phyloP scores from a whole-genome alignment of 2,888 invertebrate species.

The Limenitis camilla region DNA sequence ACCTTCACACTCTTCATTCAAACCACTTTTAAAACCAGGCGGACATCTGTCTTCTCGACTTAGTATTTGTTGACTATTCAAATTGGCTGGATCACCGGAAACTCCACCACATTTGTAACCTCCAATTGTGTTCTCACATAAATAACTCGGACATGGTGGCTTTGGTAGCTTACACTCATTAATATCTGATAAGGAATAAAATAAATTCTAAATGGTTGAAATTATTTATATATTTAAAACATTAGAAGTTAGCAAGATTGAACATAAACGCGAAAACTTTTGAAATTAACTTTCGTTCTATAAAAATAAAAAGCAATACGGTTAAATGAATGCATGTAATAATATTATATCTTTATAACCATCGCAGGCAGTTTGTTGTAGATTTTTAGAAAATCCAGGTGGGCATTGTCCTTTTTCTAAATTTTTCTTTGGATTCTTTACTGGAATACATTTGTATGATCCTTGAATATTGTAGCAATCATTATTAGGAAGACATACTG shows the following conservation, averaged over 20 bases:
- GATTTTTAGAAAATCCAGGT: constrained; percentile 68
- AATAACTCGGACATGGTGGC: constrained; percentile 55
- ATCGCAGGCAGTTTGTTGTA: constrained; percentile 68
- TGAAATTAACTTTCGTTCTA: too few species aligned
- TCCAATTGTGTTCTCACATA: constrained; percentile 67
- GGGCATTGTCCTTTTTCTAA: constrained; percentile 63
- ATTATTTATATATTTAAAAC: neutral
- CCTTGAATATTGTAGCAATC: constrained; percentile 79
- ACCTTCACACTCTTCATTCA: constrained; percentile 68
- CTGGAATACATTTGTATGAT: constrained; percentile 76
- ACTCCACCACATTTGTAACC: constrained; percentile 63
- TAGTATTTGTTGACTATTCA: constrained; percentile 30
- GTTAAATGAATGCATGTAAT: too few species aligned
- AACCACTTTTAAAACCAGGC: constrained; percentile 61
- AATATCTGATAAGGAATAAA: constrained; percentile 75
- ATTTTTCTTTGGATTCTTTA: constrained; percentile 29
- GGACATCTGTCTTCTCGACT: constrained; percentile 64
- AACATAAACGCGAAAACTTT: too few species aligned
- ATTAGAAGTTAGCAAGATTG: neutral
- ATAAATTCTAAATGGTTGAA: neutral
- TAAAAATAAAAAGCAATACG: too few species aligned
- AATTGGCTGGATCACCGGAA: constrained; percentile 46
- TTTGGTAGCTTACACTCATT: constrained; percentile 81
- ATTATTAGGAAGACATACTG: constrained; percentile 75
- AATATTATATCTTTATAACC: too few species aligned